Evolutionary conservation across 2,113 vertebrate genomes (phyloP).

Genomic region (Paramisgurnus dabryanus): DNA sequence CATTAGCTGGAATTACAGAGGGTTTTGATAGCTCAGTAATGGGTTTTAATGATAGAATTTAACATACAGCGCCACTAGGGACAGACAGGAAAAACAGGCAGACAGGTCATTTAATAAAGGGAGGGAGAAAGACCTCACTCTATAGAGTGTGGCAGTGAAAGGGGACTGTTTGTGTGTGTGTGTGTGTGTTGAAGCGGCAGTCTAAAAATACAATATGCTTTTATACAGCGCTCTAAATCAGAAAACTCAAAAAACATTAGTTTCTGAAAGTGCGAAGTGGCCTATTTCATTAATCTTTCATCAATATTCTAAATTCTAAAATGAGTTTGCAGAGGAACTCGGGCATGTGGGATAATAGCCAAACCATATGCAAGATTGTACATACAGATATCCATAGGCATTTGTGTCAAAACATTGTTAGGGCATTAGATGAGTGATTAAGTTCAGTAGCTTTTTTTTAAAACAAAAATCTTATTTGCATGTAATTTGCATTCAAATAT

Average conservation of each 20-base stretch:
- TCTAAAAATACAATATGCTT: slow-evolving; percentile 47
- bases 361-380: neutral
- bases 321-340: neutral
- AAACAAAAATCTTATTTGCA: slow-evolving; percentile 12
- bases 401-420: neutral
- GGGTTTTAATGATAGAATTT: slow-evolving; percentile 79
- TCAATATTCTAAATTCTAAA: slow-evolving; percentile 3
- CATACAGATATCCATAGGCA: no score
- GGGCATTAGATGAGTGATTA: neutral
- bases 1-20: slow-evolving; percentile 78
- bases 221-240: slow-evolving; percentile 17
- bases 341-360: neutral
- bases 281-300: slow-evolving; percentile 29
- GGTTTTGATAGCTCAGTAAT: slow-evolving; percentile 82
- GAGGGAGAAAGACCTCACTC: slow-evolving; percentile 49
- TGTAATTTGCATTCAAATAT: neutral
- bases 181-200: slow-evolving; percentile 8
- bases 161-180: slow-evolving; percentile 45
- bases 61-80: slow-evolving; percentile 73
- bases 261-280: slow-evolving; percentile 23
- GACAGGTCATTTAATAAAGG: slow-evolving; percentile 80
- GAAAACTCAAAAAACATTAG: neutral
- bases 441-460: neutral
- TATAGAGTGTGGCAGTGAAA: slow-evolving; percentile 47
- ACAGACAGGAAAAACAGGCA: slow-evolving; percentile 73